Evolutionary conservation across 2,888 invertebrate genomes (phyloP).

Genomic region (Deroplatys truncata): DNA sequence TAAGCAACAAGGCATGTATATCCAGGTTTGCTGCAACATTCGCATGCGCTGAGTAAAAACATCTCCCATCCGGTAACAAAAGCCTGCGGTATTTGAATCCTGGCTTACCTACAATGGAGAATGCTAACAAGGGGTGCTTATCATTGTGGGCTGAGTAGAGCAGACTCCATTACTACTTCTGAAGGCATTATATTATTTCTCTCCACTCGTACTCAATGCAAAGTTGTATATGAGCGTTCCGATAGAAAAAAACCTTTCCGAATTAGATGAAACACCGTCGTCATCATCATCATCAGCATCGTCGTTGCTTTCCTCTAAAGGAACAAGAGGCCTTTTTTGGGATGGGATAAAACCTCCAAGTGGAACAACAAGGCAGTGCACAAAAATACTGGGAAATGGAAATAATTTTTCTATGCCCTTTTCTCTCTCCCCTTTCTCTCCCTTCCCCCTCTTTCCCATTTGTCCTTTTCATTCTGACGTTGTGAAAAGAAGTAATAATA

Average conservation of each 20-base stretch:
- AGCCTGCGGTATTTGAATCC: background rate
- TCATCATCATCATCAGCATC: background rate
- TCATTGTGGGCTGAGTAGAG: background rate
- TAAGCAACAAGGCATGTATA: background rate
- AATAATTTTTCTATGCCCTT: constrained; percentile 3
- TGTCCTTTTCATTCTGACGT: constrained; percentile 10
- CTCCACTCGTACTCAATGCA: background rate
- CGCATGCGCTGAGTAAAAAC: background rate
- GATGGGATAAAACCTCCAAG: background rate
- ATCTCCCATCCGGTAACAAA: background rate
- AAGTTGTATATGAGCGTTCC: background rate
- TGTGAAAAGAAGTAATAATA: background rate
- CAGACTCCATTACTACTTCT: background rate
- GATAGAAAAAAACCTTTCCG: background rate
- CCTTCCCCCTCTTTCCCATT: background rate
- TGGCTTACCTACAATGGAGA: background rate
- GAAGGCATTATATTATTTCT: background rate
- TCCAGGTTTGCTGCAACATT: background rate
- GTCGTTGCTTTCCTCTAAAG: background rate
- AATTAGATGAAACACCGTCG: background rate
- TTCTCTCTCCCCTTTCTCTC: background rate
- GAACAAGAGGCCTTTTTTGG: background rate
- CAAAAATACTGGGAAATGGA: constrained; percentile 5
- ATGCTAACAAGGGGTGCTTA: background rate
- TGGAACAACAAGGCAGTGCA: background rate